Conservation (phyloP, 2,888 invertebrate species). For the Liposcelis brunnea region DNA sequence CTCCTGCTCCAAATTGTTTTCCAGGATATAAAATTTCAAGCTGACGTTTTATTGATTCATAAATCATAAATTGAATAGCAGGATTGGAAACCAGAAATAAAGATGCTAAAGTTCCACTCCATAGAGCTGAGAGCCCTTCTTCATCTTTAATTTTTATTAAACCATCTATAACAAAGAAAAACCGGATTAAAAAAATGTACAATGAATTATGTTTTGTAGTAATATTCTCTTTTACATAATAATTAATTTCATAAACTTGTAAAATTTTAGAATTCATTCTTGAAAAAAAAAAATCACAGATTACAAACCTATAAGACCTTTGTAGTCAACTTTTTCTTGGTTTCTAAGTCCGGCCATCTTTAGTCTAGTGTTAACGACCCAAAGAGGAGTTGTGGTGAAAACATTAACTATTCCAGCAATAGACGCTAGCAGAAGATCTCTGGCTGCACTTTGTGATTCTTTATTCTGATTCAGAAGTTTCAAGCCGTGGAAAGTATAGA, state of each 20-base stretch:
- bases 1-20: constrained; percentile 37
- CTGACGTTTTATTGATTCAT: constrained; percentile 66
- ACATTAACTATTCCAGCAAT: constrained; percentile 60
- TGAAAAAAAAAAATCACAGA: not conserved
- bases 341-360: constrained; percentile 36
- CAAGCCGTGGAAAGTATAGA: constrained; percentile 78
- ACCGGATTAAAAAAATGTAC: no score
- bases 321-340: constrained; percentile 16
- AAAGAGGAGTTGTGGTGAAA: constrained; percentile 68
- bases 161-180: constrained; percentile 35
- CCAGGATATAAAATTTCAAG: constrained; percentile 30
- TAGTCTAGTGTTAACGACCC: constrained; percentile 82
- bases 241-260: no score
- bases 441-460: constrained; percentile 37
- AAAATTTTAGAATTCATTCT: no score
- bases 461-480: constrained; percentile 29
- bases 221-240: no score
- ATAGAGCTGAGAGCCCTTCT: constrained; percentile 59
- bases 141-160: constrained; percentile 47
- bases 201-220: no score
- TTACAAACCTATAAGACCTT: constrained; percentile 23
- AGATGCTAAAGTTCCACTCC: constrained; percentile 73
- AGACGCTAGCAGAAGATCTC: constrained; percentile 58
- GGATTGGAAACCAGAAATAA: constrained; percentile 77
- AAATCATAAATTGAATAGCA: constrained; percentile 82